Conservation (phyloP, 1,140 invertebrate genomes). For the Sesamia nonagrioides region DNA sequence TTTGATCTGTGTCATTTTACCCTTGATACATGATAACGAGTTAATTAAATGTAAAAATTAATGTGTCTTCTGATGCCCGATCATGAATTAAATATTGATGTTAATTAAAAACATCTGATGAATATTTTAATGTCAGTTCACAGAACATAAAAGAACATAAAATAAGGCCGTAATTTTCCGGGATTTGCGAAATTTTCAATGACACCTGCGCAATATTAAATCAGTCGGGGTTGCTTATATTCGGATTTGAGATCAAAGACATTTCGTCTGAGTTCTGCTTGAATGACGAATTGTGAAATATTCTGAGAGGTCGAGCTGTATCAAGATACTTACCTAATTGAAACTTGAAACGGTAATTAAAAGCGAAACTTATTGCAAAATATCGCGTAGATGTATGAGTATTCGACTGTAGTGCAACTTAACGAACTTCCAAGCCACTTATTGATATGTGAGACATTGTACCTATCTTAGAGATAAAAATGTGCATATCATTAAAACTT, state of each 20-base stretch:
- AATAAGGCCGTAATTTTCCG: neutral
- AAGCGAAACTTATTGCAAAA: conserved; percentile 24
- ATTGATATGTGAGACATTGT: neutral
- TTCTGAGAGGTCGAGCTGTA: conserved; percentile 34
- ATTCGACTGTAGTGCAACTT: neutral
- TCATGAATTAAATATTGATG: neutral
- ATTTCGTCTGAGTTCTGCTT: conserved; percentile 36
- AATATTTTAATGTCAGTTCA: neutral
- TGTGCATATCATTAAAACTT: neutral
- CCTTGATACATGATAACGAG: conserved; percentile 10
- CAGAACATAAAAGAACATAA: neutral
- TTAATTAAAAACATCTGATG: neutral
- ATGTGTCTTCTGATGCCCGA: neutral
- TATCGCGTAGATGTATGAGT: conserved; percentile 4
- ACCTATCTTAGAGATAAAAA: conserved; percentile 1
- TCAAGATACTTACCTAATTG: conserved; percentile 44
- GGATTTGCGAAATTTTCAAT: conserved; percentile 11
- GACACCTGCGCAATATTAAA: conserved; percentile 16
- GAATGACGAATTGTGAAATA: conserved; percentile 41
- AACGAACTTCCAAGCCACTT: neutral
- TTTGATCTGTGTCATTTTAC: conserved; percentile 12
- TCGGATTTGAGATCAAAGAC: conserved; percentile 6
- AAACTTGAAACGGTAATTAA: conserved; percentile 43
- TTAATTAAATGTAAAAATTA: conserved; percentile 8
- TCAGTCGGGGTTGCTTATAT: neutral